Base-by-base conservation (phyloP, 1,140 invertebrate genomes). In the Lanistes nyassanus region DNA sequence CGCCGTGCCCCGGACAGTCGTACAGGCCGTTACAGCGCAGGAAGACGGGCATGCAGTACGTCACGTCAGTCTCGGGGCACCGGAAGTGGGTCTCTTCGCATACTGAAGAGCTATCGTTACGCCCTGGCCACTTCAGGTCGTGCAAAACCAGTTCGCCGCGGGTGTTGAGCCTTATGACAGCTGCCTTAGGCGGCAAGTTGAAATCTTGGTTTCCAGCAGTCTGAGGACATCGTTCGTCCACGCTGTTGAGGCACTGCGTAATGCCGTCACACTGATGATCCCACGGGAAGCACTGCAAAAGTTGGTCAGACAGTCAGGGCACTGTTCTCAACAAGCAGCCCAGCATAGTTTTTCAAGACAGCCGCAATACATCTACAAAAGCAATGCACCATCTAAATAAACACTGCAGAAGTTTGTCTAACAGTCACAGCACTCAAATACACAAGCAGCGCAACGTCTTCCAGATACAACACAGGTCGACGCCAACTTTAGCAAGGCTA, bases 21-120 rank as follows among this genome's bases (percentile, higher is more conserved):
- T 36, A 21, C 58, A 73, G 19, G 21, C 60, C 69, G 76, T 77
- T 77, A 39, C 76, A 77, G 42, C 76, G 64, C 62, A 77, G 53
- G 53, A 67, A 75, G 31, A 75, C 47, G 39, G 73, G 76, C 31
- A 75, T 42, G 31, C 72, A 71, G 29, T 70, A 74, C 2, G 42
- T 47, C 9, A 47, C 42, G 42, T 29, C 47, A 36, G 58, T 58
- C 39, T 70, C 37, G 0, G 39, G 6, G 42, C 76, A 77, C 53
- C 31, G 47, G 37, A 73, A 66, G 55, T 77, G 76, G 16, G 76
- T 77, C 2, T 56, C 42, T 0, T 69, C 69, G 21, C 76, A 77
- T 16, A 26, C 26, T 3, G 37, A 19, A 7, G 9, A 5, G 39
- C 23, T 31, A 65, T 47, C 42, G 9, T 6, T 16, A 1, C 42